A percentile compares a stretch with the other conserved stretches of the same genome.
phyloP scores from a whole-genome alignment of 2,888 invertebrate genomes.

The Chorisops tibialis region DNA sequence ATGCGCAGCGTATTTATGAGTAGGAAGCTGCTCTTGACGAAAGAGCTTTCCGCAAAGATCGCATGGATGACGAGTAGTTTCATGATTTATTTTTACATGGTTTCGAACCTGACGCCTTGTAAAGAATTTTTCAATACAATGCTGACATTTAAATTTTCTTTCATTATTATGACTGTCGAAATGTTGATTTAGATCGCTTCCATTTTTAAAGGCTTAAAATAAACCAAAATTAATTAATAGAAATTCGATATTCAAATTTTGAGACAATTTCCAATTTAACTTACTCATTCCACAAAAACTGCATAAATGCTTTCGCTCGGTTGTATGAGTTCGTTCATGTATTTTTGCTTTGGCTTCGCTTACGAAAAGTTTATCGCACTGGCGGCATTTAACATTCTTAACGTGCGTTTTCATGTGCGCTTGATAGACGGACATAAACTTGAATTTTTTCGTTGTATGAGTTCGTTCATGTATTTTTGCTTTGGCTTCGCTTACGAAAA shows the following conservation, averaged over 20 bases:
- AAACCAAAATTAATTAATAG: background rate
- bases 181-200: slow-evolving; percentile 30
- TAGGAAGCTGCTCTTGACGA: slow-evolving; percentile 28
- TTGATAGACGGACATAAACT: no score
- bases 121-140: slow-evolving; percentile 26
- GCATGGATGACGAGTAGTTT: background rate
- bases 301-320: slow-evolving; percentile 29
- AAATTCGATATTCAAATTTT: background rate
- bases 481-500: slow-evolving; percentile 11
- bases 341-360: background rate
- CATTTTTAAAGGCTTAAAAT: slow-evolving; percentile 26
- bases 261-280: background rate
- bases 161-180: slow-evolving; percentile 26
- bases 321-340: slow-evolving; percentile 29
- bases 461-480: slow-evolving; percentile 22
- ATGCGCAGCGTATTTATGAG: slow-evolving; percentile 30
- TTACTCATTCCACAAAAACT: slow-evolving; percentile 32
- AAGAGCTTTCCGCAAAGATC: slow-evolving; percentile 32
- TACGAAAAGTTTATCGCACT: slow-evolving; percentile 28
- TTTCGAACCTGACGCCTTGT: slow-evolving; percentile 1
- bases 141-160: slow-evolving; percentile 26
- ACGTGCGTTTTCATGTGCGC: slow-evolving; percentile 13
- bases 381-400: slow-evolving; percentile 28
- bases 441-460: no score
- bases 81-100: slow-evolving; percentile 3